Percentiles rank a stretch among this genome's conserved stretches.
Evolutionary conservation across 2,797 vertebrate genomes (phyloP).

Genomic region (Setipinna tenuifilis): DNA sequence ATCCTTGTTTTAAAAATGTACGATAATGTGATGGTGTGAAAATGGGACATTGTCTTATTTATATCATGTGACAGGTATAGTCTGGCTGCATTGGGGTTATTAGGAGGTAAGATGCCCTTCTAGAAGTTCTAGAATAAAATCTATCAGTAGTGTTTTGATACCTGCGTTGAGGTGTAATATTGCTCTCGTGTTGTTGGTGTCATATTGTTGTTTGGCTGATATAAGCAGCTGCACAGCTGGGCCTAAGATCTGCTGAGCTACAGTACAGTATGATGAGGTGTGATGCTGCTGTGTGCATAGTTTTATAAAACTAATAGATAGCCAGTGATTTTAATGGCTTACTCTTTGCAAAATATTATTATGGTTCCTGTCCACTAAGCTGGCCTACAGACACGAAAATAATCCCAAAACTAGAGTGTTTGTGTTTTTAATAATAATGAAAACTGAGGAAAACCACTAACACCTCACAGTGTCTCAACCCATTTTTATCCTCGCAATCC

Average conservation of each 20-base stretch:
- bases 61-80: neutral
- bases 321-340: neutral
- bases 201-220: neutral
- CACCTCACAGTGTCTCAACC: constrained; percentile 24
- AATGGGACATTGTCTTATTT: neutral
- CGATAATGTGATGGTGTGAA: neutral
- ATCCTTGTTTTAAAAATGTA: neutral
- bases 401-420: neutral
- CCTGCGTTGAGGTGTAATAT: neutral
- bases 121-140: too few species aligned
- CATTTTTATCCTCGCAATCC: constrained; percentile 1
- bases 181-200: neutral
- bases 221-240: too few species aligned
- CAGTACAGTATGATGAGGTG: too few species aligned
- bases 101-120: too few species aligned
- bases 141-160: too few species aligned
- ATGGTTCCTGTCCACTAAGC: neutral
- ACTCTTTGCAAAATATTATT: neutral
- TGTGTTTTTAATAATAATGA: neutral
- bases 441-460: neutral
- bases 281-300: neutral
- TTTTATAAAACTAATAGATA: neutral
- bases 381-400: neutral
- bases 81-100: too few species aligned
- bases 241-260: too few species aligned